Conservation (phyloP, 2,888 invertebrate genomes). For the Machimus atricapillus region DNA sequence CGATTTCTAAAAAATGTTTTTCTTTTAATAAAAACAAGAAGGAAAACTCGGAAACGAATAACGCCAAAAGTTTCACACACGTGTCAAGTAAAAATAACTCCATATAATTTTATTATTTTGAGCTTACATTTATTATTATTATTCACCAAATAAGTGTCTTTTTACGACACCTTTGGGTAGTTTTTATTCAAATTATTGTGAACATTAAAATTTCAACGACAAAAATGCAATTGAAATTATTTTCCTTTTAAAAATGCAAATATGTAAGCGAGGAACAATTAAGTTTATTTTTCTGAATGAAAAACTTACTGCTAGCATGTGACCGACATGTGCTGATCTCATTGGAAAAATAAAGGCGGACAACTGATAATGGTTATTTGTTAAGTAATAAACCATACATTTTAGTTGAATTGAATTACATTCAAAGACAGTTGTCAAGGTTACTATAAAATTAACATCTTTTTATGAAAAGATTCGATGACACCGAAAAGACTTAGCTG, state of each 20-base stretch:
- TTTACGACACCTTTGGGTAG: neutral
- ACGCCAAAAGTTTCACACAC: neutral
- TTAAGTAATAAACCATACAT: neutral
- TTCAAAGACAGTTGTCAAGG: neutral
- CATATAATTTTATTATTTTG: neutral
- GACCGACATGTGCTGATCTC: neutral
- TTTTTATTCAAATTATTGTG: neutral
- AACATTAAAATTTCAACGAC: neutral
- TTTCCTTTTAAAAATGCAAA: neutral
- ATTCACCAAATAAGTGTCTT: neutral
- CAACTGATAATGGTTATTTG: neutral
- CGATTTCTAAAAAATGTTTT: too few relatives aligned
- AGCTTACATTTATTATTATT: neutral
- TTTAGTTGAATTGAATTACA: slow-evolving; percentile 23
- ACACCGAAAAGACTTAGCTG: neutral
- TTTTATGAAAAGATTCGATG: neutral
- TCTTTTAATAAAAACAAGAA: too few relatives aligned
- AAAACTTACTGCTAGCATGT: neutral
- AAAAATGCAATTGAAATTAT: neutral
- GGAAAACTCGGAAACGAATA: too few relatives aligned
- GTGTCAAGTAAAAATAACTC: neutral
- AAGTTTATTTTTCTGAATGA: neutral
- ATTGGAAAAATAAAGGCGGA: neutral
- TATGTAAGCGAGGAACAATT: neutral
- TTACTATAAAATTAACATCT: neutral